These are phyloP conservation scores for Crotalus tigris DNA, from an alignment of 2,113 vertebrate species.

Conservation along the genomic window DNA sequence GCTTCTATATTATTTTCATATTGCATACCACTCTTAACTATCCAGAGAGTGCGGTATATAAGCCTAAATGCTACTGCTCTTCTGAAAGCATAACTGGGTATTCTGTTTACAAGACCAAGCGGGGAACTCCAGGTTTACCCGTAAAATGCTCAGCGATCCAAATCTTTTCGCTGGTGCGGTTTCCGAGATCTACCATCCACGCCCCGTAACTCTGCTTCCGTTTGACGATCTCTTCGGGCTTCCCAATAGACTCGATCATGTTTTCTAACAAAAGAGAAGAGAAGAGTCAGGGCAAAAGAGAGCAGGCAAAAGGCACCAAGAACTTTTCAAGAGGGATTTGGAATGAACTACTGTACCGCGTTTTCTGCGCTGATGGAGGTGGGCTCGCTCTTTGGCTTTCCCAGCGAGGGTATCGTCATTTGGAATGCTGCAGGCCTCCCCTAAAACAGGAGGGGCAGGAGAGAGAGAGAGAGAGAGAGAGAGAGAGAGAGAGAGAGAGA, in stretches of 20 bases:
- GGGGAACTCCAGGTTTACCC: constrained; percentile 67
- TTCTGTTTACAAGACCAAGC: neutral
- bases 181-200: constrained; percentile 87
- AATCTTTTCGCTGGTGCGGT: constrained; percentile 78
- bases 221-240: constrained; percentile 77
- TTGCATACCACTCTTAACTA: no score
- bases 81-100: neutral
- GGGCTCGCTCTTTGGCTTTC: constrained; percentile 67
- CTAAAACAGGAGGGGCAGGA: constrained; percentile 54
- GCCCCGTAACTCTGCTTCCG: constrained; percentile 82
- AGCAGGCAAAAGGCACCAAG: accelerated
- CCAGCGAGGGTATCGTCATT: constrained; percentile 80
- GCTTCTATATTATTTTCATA: no score
- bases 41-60: neutral
- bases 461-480: neutral
- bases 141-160: constrained; percentile 94
- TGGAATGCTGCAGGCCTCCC: constrained; percentile 70
- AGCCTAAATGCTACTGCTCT: neutral
- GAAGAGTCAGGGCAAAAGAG: neutral
- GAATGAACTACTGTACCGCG: constrained; percentile 77
- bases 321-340: neutral
- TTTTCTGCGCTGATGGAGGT: constrained; percentile 55
- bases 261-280: constrained; percentile 67
- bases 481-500: neutral
- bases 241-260: constrained; percentile 80